These are phyloP conservation scores for Drosophila borealis DNA, from an alignment of 2,888 invertebrate genomes.

Conservation along the genomic window DNA sequence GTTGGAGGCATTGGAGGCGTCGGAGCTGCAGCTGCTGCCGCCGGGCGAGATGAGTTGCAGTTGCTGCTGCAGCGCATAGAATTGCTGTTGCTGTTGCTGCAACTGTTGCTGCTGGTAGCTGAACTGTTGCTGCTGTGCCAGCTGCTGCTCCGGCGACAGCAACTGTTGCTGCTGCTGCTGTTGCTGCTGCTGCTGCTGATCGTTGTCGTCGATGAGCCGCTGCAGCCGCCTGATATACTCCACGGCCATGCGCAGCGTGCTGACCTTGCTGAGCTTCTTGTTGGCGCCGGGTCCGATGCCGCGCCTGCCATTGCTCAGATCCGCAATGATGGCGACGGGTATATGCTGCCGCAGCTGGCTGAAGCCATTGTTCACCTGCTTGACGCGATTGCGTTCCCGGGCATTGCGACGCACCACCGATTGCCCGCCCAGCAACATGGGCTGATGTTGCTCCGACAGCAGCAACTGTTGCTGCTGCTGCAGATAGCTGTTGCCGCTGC, in stretches of 20 bases:
- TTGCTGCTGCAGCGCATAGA: conserved; percentile 50
- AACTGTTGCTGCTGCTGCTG: conserved; percentile 39
- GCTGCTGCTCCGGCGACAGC: conserved; percentile 22
- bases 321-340: conserved; percentile 91
- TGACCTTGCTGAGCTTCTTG: conserved; percentile 94
- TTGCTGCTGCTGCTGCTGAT: conserved; percentile 50
- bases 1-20: conserved; percentile 21
- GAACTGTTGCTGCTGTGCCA: conserved; percentile 51
- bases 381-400: conserved; percentile 96
- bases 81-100: conserved; percentile 49
- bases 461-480: conserved; percentile 27
- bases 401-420: conserved; percentile 96
- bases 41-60: conserved; percentile 53
- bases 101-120: conserved; percentile 39
- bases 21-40: conserved; percentile 35
- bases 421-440: conserved; percentile 84
- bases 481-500: conserved; percentile 6
- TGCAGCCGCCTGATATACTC: conserved; percentile 95
- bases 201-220: conserved; percentile 84
- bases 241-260: conserved; percentile 94
- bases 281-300: conserved; percentile 88
- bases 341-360: conserved; percentile 95
- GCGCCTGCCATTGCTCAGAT: conserved; percentile 88
- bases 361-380: conserved; percentile 97
- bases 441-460: conserved; percentile 33